Conservation (phyloP, 2,113 vertebrate genomes). For the Chloropsis cyanopogon region DNA sequence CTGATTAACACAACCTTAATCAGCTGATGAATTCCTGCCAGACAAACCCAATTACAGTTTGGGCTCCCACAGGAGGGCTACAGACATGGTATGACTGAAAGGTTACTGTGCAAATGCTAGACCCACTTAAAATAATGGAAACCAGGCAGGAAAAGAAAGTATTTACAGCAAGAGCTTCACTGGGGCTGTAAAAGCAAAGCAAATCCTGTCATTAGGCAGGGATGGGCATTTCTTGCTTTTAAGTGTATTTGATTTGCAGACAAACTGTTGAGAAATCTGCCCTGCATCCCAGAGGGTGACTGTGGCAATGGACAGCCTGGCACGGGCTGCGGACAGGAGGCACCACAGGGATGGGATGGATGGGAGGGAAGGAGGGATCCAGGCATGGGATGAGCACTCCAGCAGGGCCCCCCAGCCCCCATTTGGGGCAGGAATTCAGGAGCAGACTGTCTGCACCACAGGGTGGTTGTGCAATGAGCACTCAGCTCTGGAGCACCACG, state of each 20-base stretch:
- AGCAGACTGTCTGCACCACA: background rate
- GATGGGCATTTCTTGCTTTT: background rate
- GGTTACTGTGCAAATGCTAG: background rate
- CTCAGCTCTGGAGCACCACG: rapidly evolving
- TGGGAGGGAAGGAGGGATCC: background rate
- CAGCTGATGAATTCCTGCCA: background rate
- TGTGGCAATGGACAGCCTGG: background rate
- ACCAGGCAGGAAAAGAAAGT: background rate
- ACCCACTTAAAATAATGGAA: background rate
- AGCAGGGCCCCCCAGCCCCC: background rate
- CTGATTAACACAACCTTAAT: background rate
- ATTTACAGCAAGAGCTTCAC: background rate
- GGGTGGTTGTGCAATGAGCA: rapidly evolving
- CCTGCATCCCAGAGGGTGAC: background rate
- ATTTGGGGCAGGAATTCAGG: rapidly evolving
- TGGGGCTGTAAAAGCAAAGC: background rate
- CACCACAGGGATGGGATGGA: background rate
- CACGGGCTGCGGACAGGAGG: background rate
- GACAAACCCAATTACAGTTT: background rate
- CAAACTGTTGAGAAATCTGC: background rate
- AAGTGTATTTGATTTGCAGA: conserved; percentile 5
- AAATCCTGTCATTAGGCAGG: conserved; percentile 12
- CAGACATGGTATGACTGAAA: background rate
- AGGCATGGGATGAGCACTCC: background rate
- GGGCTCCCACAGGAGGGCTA: background rate